Evolutionary conservation across 2,113 vertebrate genomes (phyloP).

Genomic region (Hydrochoerus hydrochaeris): DNA sequence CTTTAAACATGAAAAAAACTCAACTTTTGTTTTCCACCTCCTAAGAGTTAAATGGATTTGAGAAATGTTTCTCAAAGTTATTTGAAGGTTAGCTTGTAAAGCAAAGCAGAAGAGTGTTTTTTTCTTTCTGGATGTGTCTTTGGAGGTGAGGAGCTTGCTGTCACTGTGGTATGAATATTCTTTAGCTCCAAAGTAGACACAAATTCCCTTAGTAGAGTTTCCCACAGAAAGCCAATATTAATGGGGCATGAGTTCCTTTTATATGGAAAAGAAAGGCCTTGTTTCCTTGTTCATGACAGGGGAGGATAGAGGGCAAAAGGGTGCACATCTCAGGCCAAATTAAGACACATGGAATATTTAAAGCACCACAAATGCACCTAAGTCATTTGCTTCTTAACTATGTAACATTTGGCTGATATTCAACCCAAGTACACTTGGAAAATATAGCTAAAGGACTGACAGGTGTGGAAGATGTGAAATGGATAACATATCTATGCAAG

Average conservation of each 20-base stretch:
- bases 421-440: background rate
- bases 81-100: background rate
- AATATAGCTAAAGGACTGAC: background rate
- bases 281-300: background rate
- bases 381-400: background rate
- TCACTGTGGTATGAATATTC: background rate
- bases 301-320: background rate
- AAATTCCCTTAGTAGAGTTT: background rate
- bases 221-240: background rate
- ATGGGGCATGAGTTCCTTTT: background rate
- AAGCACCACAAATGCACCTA: background rate
- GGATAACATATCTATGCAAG: background rate
- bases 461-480: background rate
- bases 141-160: background rate
- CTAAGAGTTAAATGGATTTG: background rate
- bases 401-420: background rate
- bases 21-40: constrained; percentile 18
- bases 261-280: background rate
- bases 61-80: background rate
- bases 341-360: background rate
- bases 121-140: background rate
- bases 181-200: background rate
- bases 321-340: background rate
- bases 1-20: background rate
- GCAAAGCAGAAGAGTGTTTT: background rate